These are phyloP conservation scores for Silvanus unidentatus DNA, from an alignment of 2,888 invertebrate species.

Conservation along the genomic window DNA sequence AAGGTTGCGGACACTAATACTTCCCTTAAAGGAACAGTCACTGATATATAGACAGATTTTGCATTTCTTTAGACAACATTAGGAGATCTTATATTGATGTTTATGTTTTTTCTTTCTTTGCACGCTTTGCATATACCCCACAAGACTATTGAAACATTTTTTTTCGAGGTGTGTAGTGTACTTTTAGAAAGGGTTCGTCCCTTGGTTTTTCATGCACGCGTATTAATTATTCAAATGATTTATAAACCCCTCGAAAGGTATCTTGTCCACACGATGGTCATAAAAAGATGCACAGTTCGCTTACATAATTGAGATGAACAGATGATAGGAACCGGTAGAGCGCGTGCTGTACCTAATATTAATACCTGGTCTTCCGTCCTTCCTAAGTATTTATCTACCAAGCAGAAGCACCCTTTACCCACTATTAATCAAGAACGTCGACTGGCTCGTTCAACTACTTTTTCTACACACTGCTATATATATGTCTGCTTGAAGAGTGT, in stretches of 20 bases:
- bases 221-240: constrained; percentile 24
- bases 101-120: too few species aligned
- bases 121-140: too few species aligned
- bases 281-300: constrained; percentile 28
- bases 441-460: constrained; percentile 5
- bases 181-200: too few species aligned
- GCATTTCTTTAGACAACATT: too few species aligned
- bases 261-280: constrained; percentile 30
- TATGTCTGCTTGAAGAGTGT: too few species aligned
- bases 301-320: constrained; percentile 35
- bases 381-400: background rate
- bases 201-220: constrained; percentile 5
- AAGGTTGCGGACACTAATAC: constrained; percentile 24
- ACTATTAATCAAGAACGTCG: constrained; percentile 32
- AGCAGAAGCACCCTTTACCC: constrained; percentile 29
- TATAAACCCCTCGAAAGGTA: constrained; percentile 15
- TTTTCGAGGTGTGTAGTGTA: too few species aligned
- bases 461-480: constrained; percentile 11
- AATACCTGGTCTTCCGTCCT: constrained; percentile 30
- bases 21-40: too few species aligned
- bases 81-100: too few species aligned
- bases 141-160: too few species aligned
- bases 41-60: too few species aligned
- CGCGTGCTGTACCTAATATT: constrained; percentile 34
- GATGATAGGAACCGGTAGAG: constrained; percentile 38